A percentile compares a stretch with the other conserved stretches of the same genome.
Evolutionary conservation across 2,888 invertebrate species (phyloP).

Genomic region (Ypsolopha sequella): DNA sequence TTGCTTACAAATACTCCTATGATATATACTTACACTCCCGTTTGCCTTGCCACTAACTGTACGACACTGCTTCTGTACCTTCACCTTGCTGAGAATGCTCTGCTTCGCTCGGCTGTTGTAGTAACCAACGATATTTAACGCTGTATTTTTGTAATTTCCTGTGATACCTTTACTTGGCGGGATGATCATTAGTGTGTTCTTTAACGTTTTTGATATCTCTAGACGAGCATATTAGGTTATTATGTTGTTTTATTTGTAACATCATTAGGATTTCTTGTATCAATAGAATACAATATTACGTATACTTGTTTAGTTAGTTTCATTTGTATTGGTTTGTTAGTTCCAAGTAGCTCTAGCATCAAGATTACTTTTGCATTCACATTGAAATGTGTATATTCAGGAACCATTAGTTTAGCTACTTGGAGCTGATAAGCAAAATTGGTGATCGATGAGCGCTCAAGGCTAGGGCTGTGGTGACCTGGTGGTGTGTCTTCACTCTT

Average conservation of each 20-base stretch:
- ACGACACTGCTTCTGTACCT: slow-evolving; percentile 51
- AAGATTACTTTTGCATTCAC: not conserved
- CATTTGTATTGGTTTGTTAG: not conserved
- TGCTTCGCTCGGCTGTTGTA: slow-evolving; percentile 57
- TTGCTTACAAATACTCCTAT: slow-evolving; percentile 50
- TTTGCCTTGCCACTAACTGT: slow-evolving; percentile 68
- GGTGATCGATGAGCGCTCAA: slow-evolving; percentile 21
- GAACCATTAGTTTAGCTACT: slow-evolving; percentile 6
- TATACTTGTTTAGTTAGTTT: not conserved
- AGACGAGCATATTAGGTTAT: not conserved
- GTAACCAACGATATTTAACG: not conserved
- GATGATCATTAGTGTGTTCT: not conserved
- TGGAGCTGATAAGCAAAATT: slow-evolving; percentile 55
- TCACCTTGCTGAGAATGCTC: slow-evolving; percentile 67
- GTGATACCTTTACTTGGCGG: not conserved
- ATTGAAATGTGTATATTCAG: no score
- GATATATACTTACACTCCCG: slow-evolving; percentile 44
- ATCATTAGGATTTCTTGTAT: not conserved
- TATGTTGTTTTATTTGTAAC: not conserved
- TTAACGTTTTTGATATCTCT: not conserved
- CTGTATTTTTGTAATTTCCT: not conserved
- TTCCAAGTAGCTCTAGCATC: not conserved
- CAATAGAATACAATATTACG: not conserved
- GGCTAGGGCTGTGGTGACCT: slow-evolving; percentile 65
- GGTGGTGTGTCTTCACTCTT: slow-evolving; percentile 68